These are phyloP conservation scores for Onychorhynchus coronatus DNA, from an alignment of 2,113 vertebrate species.

Conservation along the genomic window DNA sequence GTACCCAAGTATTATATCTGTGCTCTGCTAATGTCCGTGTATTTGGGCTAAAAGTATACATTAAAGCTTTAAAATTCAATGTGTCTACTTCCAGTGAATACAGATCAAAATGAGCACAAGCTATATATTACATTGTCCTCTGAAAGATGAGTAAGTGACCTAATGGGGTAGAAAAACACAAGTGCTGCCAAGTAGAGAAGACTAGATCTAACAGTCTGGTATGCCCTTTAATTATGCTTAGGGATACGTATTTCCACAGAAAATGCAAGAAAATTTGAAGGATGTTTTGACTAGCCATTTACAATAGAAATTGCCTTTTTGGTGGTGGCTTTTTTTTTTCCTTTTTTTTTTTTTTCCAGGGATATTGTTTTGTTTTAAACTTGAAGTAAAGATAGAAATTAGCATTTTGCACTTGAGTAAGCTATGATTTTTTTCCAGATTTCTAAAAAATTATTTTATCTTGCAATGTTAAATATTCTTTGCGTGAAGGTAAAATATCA, in stretches of 20 bases:
- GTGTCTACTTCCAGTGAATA: neutral
- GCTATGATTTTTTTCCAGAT: neutral
- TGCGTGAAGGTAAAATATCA: neutral
- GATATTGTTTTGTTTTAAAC: neutral
- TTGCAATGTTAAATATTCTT: neutral
- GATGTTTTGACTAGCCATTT: rapidly evolving
- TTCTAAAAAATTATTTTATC: neutral
- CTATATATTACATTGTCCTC: neutral
- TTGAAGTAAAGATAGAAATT: neutral
- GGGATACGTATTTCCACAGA: neutral
- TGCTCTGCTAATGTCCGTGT: neutral
- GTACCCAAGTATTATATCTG: too few relatives aligned
- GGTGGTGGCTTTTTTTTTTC: neutral
- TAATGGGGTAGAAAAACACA: neutral
- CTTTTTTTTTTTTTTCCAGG: neutral
- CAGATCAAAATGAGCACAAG: neutral
- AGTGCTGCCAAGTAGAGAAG: neutral
- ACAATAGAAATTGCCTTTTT: neutral
- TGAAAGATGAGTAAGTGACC: neutral
- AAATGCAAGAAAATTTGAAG: neutral
- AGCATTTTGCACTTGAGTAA: neutral
- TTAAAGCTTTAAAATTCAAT: neutral
- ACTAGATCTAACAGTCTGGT: neutral
- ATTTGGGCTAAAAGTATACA: neutral
- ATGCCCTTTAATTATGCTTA: neutral